These are phyloP conservation scores for Vireo griseus DNA, from an alignment of 2,797 vertebrate genomes.

Conservation along the genomic window DNA sequence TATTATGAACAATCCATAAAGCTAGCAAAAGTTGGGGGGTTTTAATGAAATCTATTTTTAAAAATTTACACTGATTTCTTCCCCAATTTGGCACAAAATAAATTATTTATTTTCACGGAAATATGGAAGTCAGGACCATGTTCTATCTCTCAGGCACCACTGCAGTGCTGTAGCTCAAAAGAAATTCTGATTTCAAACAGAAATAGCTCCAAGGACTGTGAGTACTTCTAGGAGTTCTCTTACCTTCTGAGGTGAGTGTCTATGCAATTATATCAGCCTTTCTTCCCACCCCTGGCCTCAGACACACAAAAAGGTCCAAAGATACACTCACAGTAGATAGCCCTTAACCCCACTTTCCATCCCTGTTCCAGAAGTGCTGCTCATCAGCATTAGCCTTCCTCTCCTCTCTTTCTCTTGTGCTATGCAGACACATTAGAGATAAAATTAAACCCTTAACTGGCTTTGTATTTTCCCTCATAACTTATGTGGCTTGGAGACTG, in stretches of 20 bases:
- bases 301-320: background rate
- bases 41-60: background rate
- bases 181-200: background rate
- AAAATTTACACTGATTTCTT: background rate
- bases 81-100: background rate
- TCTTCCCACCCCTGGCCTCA: background rate
- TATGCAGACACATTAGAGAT: background rate
- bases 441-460: background rate
- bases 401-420: background rate
- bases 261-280: background rate
- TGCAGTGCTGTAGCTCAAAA: background rate
- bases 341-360: background rate
- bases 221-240: background rate
- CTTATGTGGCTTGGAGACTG: background rate
- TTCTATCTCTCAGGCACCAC: background rate
- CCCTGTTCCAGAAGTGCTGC: background rate
- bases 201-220: background rate
- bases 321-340: background rate
- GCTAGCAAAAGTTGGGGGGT: accelerated
- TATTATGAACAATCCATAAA: background rate
- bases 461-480: background rate
- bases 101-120: background rate
- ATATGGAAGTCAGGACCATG: background rate
- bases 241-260: background rate
- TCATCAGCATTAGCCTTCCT: background rate